These are phyloP conservation scores for Lophura nycthemera DNA, from an alignment of 2,113 vertebrate species.

Conservation along the genomic window DNA sequence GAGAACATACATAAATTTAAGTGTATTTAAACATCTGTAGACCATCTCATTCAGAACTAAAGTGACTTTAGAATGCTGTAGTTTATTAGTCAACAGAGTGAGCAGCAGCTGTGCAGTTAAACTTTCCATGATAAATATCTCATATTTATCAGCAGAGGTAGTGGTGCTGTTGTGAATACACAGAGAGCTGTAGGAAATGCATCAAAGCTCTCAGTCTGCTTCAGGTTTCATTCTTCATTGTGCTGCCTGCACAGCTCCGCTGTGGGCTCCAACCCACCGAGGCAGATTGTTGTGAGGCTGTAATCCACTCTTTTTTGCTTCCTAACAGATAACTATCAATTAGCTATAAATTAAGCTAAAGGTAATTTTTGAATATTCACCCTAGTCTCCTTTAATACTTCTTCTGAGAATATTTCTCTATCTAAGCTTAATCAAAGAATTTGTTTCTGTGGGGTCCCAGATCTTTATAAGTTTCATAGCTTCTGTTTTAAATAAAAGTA, in stretches of 20 bases:
- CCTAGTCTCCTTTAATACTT: neutral
- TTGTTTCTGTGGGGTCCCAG: neutral
- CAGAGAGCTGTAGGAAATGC: neutral
- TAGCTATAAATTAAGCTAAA: neutral
- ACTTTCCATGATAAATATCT: neutral
- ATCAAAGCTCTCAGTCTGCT: neutral
- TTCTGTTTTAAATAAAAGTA: neutral
- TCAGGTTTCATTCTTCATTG: accelerated
- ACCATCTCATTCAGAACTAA: neutral
- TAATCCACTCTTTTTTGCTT: neutral
- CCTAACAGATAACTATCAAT: neutral
- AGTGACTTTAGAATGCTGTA: neutral
- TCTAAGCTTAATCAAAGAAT: neutral
- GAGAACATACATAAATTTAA: neutral
- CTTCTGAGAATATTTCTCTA: neutral
- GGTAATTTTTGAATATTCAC: neutral
- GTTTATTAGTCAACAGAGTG: neutral
- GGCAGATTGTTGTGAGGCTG: neutral
- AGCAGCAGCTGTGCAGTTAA: neutral
- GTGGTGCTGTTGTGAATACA: neutral
- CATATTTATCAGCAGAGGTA: neutral
- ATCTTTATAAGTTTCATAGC: neutral
- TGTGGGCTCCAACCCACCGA: neutral
- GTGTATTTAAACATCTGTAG: neutral
- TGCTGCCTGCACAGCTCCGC: neutral